Conservation (phyloP, 2,797 vertebrate species). For the Eupleurogrammus muticus region DNA sequence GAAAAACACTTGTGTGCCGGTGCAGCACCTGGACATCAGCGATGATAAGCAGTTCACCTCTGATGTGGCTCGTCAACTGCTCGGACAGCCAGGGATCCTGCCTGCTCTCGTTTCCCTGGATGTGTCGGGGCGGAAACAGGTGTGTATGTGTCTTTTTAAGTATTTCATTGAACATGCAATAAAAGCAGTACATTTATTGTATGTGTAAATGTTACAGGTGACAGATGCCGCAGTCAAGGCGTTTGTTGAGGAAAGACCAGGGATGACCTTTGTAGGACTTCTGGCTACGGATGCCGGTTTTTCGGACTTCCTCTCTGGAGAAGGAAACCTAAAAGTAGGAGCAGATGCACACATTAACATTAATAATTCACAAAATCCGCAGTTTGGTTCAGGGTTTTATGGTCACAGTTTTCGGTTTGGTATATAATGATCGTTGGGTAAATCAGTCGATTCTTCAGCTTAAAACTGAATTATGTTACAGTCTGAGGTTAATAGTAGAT, state of each 20-base stretch:
- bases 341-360: not conserved
- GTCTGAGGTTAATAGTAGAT: too few relatives aligned
- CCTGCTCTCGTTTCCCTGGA: conserved; percentile 93
- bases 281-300: conserved; percentile 97
- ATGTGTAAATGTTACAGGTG: conserved; percentile 74
- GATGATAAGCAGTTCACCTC: conserved; percentile 99
- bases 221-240: conserved; percentile 92
- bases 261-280: conserved; percentile 97
- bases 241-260: conserved; percentile 92
- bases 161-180: not conserved
- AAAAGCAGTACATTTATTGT: not conserved
- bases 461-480: too few relatives aligned
- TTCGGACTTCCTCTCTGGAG: conserved; percentile 94
- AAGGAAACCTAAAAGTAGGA: conserved; percentile 93
- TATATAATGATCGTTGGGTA: too few relatives aligned
- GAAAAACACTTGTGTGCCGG: too few relatives aligned
- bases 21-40: conserved; percentile 96
- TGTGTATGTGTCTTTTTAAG: conserved; percentile 46
- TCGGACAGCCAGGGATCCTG: conserved; percentile 92
- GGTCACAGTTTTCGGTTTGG: too few relatives aligned
- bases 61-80: conserved; percentile 94
- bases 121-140: conserved; percentile 95
- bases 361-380: too few relatives aligned
- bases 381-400: too few relatives aligned
- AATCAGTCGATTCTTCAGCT: too few relatives aligned